Conservation (phyloP, 2,113 vertebrate genomes). For the Phaethornis superciliosus region DNA sequence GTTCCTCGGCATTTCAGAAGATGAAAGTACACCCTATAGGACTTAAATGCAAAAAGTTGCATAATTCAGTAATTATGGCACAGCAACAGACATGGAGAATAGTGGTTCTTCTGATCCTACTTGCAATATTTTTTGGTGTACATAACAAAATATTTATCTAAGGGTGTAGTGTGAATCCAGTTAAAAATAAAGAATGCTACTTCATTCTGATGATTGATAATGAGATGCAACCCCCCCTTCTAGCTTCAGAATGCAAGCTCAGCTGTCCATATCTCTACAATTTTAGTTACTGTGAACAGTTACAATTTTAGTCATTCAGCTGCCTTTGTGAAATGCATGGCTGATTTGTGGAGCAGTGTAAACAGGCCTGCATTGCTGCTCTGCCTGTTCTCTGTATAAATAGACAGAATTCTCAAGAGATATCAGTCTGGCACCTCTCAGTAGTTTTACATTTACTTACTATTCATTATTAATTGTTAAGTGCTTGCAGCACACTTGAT, state of each 20-base stretch:
- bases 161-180: background rate
- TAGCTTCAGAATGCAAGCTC: background rate
- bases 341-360: background rate
- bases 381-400: background rate
- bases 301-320: background rate
- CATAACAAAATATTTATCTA: background rate
- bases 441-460: slow-evolving; percentile 38
- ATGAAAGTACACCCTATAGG: background rate
- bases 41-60: background rate
- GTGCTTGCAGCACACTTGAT: slow-evolving; percentile 5
- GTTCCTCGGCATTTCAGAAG: background rate
- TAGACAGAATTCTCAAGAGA: slow-evolving; percentile 14
- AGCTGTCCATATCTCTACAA: background rate
- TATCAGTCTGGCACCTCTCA: slow-evolving; percentile 29
- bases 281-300: background rate
- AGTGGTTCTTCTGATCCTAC: background rate
- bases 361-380: background rate
- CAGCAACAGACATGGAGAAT: background rate
- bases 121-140: background rate
- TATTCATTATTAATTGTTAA: slow-evolving; percentile 62
- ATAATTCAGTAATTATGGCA: background rate
- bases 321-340: background rate
- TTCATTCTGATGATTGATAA: background rate
- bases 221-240: background rate
- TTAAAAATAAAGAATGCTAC: background rate